Conservation (phyloP, 2,888 invertebrate genomes). For the Luperina nickerlii region DNA sequence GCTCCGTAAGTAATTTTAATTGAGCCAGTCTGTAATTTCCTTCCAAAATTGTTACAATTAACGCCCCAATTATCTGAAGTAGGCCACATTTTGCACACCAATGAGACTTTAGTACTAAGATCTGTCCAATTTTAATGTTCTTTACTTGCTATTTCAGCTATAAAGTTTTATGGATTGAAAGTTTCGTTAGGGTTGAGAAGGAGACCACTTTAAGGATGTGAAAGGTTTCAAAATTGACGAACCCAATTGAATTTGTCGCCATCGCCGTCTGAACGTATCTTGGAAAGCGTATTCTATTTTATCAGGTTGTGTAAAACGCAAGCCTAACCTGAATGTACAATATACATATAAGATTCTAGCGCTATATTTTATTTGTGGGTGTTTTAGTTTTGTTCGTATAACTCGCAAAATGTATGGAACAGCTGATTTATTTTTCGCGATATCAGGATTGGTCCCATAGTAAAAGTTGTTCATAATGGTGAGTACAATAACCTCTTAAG, state of each 20-base stretch:
- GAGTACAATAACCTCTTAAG: too few species aligned
- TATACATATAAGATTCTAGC: neutral
- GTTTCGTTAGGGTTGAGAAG: constrained; percentile 27
- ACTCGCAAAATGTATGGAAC: too few species aligned
- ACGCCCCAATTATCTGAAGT: constrained; percentile 51
- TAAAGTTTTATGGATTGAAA: constrained; percentile 38
- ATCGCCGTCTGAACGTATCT: constrained; percentile 29
- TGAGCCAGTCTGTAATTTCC: constrained; percentile 44
- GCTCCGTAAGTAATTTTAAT: constrained; percentile 56
- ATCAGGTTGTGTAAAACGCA: constrained; percentile 22
- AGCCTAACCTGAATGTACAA: neutral
- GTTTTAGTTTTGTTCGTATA: neutral
- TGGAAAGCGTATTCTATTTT: constrained; percentile 32
- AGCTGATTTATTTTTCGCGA: too few species aligned
- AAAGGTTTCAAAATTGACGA: constrained; percentile 56
- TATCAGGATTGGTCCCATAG: too few species aligned
- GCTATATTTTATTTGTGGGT: neutral
- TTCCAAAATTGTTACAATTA: constrained; percentile 58
- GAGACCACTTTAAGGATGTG: constrained; percentile 37
- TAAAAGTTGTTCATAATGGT: too few species aligned
- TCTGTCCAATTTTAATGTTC: constrained; percentile 47
- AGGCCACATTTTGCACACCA: constrained; percentile 42
- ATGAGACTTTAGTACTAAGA: constrained; percentile 29
- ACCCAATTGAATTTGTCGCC: constrained; percentile 52
- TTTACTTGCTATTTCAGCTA: constrained; percentile 33